phyloP scores from a whole-genome alignment of 2,888 invertebrate species.

The Tenodera sinensis region DNA sequence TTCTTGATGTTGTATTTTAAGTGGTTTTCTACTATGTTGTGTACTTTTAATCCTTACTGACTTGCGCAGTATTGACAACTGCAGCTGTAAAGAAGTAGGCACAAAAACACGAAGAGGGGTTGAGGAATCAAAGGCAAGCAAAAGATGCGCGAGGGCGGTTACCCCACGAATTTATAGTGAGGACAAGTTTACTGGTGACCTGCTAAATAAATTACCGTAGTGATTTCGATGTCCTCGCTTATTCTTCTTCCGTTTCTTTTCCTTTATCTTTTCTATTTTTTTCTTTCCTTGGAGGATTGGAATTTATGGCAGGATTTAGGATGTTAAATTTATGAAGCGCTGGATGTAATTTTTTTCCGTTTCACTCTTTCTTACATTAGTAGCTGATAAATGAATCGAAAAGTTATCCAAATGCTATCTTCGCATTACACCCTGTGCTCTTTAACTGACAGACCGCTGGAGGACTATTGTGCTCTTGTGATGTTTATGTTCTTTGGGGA shows the following conservation, averaged over 20 bases:
- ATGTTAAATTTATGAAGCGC: neutral
- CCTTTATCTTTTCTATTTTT: neutral
- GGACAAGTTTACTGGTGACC: constrained; percentile 1
- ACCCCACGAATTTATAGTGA: neutral
- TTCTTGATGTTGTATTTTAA: too few species aligned
- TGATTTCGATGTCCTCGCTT: neutral
- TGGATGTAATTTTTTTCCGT: neutral
- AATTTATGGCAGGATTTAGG: neutral
- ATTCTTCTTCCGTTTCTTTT: neutral
- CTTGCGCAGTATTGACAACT: too few species aligned
- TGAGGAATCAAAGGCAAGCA: neutral
- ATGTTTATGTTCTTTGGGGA: neutral
- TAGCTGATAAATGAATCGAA: neutral
- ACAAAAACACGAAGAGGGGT: neutral
- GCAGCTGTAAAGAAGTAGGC: neutral
- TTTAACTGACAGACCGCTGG: too few species aligned
- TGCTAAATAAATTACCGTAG: constrained; percentile 4
- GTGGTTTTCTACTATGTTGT: too few species aligned
- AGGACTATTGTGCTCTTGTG: neutral
- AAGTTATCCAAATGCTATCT: neutral
- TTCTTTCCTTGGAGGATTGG: neutral
- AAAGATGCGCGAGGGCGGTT: neutral
- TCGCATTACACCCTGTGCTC: neutral
- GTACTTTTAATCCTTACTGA: too few species aligned
- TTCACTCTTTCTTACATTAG: neutral